These are phyloP conservation scores for Polypterus bichir DNA, from an alignment of 2,113 vertebrate genomes.

Conservation along the genomic window DNA sequence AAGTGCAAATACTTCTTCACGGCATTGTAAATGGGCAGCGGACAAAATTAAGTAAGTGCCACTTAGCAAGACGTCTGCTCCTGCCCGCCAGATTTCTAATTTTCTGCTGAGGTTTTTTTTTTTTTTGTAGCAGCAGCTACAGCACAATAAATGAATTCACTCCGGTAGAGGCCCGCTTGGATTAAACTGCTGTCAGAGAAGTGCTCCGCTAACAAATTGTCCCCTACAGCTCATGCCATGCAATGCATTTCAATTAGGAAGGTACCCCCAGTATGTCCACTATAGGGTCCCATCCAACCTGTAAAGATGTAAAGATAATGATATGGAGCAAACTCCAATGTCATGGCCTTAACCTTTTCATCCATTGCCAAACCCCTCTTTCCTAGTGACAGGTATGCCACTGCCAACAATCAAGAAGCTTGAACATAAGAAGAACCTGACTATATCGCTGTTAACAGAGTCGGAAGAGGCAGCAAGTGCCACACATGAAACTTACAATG, in stretches of 20 bases:
- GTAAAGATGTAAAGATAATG: no score
- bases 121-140: background rate
- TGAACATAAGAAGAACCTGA: no score
- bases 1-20: no score
- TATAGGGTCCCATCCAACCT: no score
- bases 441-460: no score
- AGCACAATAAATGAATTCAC: constrained; percentile 68
- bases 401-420: no score
- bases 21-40: background rate
- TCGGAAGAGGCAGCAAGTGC: no score
- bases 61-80: constrained; percentile 22
- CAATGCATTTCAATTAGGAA: constrained; percentile 60
- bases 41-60: background rate
- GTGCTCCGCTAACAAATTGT: constrained; percentile 65
- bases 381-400: no score
- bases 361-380: no score
- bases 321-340: no score
- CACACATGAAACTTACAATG: no score
- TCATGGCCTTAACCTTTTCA: no score
- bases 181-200: constrained; percentile 70
- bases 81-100: constrained; percentile 51
- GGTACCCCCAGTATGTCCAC: background rate
- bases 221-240: constrained; percentile 41
- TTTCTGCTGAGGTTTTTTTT: constrained; percentile 54
- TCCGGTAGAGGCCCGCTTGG: constrained; percentile 46